Base-by-base conservation (phyloP, 2,888 invertebrate species). In the Epiblema foenella region DNA sequence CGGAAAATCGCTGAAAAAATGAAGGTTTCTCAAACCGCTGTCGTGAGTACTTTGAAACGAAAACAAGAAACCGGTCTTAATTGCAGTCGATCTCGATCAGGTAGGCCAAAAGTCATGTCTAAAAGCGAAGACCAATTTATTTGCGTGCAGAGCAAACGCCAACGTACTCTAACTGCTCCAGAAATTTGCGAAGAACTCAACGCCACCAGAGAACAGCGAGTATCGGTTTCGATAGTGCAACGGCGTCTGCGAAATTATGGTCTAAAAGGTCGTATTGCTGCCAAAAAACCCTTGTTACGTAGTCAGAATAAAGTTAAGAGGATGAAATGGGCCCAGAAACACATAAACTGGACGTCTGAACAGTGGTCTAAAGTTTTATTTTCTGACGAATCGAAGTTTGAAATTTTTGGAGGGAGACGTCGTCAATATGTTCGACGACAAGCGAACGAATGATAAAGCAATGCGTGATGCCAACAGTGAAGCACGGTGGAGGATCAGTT, bases 171-270 rank as follows among this genome's bases (percentile, higher is more conserved):
- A 18, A 62, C 49, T 62, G 49, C 49, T 62, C 60, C 24, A 49
- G 60, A 46, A 46, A 60, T 60, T 60, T 29, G 60, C 46, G n/a
- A 24, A n/a, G 60, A 60, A 60, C 60, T 60, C 60, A 49, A 60
- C 46, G 60, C 57, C 33, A 33, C 33, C 17, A 33, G 57, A 57
- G 57, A 57, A 10, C 33, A 57, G n/a, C n/a, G n/a, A 17, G 57
- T 57, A 57, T 57, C 33, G 33, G 57, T 57, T 57, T 37, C 57
- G 57, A 57, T 33, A 37, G 57, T 57, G 33, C 17, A 57, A 17
- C 57, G 57, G 33, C 57, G 57, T 57, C 57, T 57, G 33, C n/a
- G 57, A 57, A 33, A 17, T n/a, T 57, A 33, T 57, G 11, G 33
- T 33, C 4, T 57, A 37, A 37, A 57, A 57, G 18, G 57, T 37